Evolutionary conservation across 2,888 invertebrate species (phyloP), one percentile per base, ranked within the genome.

Genomic region (Orchesellides sinensis): DNA sequence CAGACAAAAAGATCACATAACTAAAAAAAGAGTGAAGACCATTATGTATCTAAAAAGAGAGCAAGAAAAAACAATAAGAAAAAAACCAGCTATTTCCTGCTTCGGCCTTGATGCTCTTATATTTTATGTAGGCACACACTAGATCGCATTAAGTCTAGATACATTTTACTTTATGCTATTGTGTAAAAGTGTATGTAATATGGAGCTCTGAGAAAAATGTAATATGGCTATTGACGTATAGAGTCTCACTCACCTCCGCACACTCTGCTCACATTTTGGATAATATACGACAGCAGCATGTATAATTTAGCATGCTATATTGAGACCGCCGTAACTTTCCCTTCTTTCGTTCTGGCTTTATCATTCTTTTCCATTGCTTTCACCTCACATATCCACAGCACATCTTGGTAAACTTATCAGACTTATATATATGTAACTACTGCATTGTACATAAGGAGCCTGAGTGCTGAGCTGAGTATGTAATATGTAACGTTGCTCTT

Each of bases 231-330:
- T 54, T 54, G 54, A 54, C 54, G n/a, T 54, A 54, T 54, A 23
- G 10, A 25, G 54, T n/a, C 8, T 23, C 23, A 21, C 4, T n/a
- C n/a, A 40, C 40, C 23, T 54, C 25, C 19, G 17, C 21, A 17
- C 49, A 49, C 49, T 21, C 19, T 19, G 49, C 21, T 21, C 21
- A 54, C 23, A 69, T 32, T 47, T 40, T 19, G 69, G 21, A 54
- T 66, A 66, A 66, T 69, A 23, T 54, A 54, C 25, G 25, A 23
- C 12, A 23, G 25, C 8, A 54, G 25, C 54, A 54, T 54, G 54
- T 54, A 35, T 69, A 54, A 69, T 69, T 69, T 40, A 69, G 69
- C 23, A 32, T 21, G 35, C 21, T 69, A 54, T 69, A 54, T 69
- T 69, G 52, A 54, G 54, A 35, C 52, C 25, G 54, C 54, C 54